Conservation (phyloP, 1,140 invertebrate genomes). For the Scaptomyza pallida region DNA sequence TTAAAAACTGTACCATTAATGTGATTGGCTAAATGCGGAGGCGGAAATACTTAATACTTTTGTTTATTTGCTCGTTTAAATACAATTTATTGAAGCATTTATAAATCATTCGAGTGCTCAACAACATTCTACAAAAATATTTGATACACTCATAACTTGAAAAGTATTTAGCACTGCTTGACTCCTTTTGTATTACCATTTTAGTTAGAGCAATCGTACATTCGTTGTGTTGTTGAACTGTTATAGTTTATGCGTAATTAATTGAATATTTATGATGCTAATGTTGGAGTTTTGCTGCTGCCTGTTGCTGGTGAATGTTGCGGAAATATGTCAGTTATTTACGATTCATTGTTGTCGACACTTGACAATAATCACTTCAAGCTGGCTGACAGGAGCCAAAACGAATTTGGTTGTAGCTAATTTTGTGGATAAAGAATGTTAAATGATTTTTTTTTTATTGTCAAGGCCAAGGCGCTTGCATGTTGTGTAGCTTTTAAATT, state of each 20-base stretch:
- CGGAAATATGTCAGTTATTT: slow-evolving; percentile 71
- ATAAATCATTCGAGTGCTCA: slow-evolving; percentile 67
- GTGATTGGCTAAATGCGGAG: slow-evolving; percentile 60
- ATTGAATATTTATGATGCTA: slow-evolving; percentile 79
- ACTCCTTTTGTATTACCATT: too few relatives aligned
- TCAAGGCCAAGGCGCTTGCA: slow-evolving; percentile 34
- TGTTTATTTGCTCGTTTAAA: slow-evolving; percentile 52
- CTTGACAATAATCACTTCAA: slow-evolving; percentile 59
- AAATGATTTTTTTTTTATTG: neutral
- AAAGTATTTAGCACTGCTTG: neutral
- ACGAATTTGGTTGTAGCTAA: slow-evolving; percentile 12
- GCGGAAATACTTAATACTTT: slow-evolving; percentile 62
- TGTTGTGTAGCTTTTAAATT: slow-evolving; percentile 31
- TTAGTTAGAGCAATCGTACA: neutral
- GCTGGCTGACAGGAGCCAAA: slow-evolving; percentile 32
- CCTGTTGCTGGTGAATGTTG: slow-evolving; percentile 67
- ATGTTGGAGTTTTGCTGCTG: too few relatives aligned
- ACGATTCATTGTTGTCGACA: slow-evolving; percentile 69
- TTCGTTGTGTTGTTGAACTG: slow-evolving; percentile 26
- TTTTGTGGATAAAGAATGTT: slow-evolving; percentile 34
- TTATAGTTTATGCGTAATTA: slow-evolving; percentile 67
- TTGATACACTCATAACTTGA: neutral
- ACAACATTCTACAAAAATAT: slow-evolving; percentile 38
- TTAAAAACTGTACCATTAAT: slow-evolving; percentile 23
- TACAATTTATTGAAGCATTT: slow-evolving; percentile 69